Evolutionary conservation across 1,140 invertebrate genomes (phyloP), one percentile per base, ranked within the genome.

Genomic region (Papilio dardanus): DNA sequence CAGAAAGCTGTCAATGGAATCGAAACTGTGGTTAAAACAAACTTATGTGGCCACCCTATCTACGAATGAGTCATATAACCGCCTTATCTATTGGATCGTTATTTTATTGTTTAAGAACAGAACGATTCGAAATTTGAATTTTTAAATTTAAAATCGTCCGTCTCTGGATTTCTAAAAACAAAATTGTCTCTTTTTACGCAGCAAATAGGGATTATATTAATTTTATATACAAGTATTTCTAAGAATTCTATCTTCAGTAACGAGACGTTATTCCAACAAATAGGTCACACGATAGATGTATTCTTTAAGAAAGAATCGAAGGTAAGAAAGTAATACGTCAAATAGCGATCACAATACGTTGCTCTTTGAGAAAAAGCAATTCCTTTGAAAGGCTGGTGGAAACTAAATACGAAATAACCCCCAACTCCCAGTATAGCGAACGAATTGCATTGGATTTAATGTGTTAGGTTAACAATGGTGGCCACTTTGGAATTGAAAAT

Each of bases 381-480:
- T 54, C 42, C 21, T 7, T 65, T 54, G 69, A 50, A 21, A 77
- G 76, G 76, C 54, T 14, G 74, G 54, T 28, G 54, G 54, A 14
- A 75, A 69, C 74, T 54, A 73, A 73, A 54, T 73, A 73, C 42
- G 67, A 69, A 69, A 69, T 35, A 69, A 28, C 7, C 12, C 21
- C 33, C 19, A 30, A 37, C 19, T 21, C 33, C 19, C 16, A 12
- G 7, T n/a, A 30, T 31, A 19, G 30, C 35, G 50, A 35, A 33
- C 30, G 16, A n/a, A 75, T 68, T 75, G 74, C 68, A 75, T 75
- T 68, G 74, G 42, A 75, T 75, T 75, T 54, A 75, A 75, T 75
- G 50, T 68, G 74, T 68, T 75, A 46, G 31, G 37, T 66, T 40
- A 50, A 24, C 31, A 69, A 37, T 35, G 35, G 10, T 69, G 33